Base-by-base conservation (phyloP, 1,140 invertebrate genomes). In the Heliconius hewitsoni region DNA sequence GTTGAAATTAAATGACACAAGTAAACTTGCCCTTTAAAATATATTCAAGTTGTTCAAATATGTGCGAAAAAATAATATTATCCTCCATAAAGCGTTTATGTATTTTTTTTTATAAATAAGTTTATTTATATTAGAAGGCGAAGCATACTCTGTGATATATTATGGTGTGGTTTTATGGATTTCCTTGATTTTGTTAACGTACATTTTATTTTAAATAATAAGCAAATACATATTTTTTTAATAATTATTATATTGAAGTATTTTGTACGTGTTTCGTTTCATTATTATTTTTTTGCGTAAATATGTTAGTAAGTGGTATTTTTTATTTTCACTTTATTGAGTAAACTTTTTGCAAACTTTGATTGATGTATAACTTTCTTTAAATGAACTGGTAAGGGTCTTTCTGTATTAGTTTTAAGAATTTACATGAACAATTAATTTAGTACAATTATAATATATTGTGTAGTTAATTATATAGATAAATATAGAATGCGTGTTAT, bases 111-210 rank as follows among this genome's bases (percentile, higher is more conserved):
- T 30, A 27, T 66, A 27, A 66, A 1, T 66, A 60, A 11, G 30
- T 37, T 71, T 60, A 75, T 52, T 75, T 52, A 37, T 60, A 30
- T 76, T 74, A 71, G 8, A 75, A 72, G 46, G 72, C 75, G 73
- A 72, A 73, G 74, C 77, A 73, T 81, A 79, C 74, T 81, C 82
- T 83, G 82, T 83, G 82, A 83, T 83, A 83, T 30, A 78, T 74
- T 52, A 27, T 66, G 73, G 73, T 73, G 55, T 76, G 66, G 71
- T 78, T 78, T 34, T 18, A 55, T 13, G 16, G 72, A 39, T 39
- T 30, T 27, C 8, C 4, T 66, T 66, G 11, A 13, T 5, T 66
- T 66, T 66, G 11, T 66, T 27, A 3, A 57, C 23, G 19, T 57
- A 19, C n/a, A 57, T 57, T 57, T 19, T 57, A 23, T 57, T 57